phyloP scores from a whole-genome alignment of 2,888 invertebrate genomes.

The Uloborus plumipes region DNA sequence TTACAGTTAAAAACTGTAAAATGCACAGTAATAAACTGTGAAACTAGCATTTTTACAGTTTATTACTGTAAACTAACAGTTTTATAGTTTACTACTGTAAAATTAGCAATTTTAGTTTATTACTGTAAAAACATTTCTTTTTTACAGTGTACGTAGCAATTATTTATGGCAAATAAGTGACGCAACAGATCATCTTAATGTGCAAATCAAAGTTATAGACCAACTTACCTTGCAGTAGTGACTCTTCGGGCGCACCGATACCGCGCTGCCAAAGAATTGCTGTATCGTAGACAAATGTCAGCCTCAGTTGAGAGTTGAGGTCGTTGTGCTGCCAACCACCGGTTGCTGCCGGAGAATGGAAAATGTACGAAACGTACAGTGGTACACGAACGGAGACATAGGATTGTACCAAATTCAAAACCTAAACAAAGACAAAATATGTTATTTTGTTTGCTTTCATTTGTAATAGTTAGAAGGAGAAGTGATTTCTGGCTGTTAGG shows the following conservation, averaged over 20 bases:
- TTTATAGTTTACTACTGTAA: no score
- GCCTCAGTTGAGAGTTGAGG: constrained; percentile 69
- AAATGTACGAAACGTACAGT: constrained; percentile 71
- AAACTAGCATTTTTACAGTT: no score
- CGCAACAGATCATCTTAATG: no score
- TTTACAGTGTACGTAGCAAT: background rate
- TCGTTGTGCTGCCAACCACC: constrained; percentile 71
- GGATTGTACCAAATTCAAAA: constrained; percentile 70
- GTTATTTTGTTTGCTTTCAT: no score
- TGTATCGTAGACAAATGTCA: constrained; percentile 72
- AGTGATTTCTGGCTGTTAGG: no score
- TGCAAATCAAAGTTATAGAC: background rate
- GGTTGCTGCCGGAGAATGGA: constrained; percentile 69
- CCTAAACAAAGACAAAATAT: constrained; percentile 65
- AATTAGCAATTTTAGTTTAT: no score
- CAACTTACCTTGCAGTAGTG: constrained; percentile 68
- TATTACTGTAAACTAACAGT: no score
- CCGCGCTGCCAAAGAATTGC: constrained; percentile 71
- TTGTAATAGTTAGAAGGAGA: no score
- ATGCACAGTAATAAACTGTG: no score
- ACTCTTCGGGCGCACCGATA: constrained; percentile 69
- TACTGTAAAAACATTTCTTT: no score
- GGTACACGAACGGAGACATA: constrained; percentile 70
- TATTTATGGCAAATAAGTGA: background rate
- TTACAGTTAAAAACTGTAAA: no score